These are phyloP conservation scores for Spea hammondii DNA, from an alignment of 2,797 vertebrate genomes.

Conservation along the genomic window DNA sequence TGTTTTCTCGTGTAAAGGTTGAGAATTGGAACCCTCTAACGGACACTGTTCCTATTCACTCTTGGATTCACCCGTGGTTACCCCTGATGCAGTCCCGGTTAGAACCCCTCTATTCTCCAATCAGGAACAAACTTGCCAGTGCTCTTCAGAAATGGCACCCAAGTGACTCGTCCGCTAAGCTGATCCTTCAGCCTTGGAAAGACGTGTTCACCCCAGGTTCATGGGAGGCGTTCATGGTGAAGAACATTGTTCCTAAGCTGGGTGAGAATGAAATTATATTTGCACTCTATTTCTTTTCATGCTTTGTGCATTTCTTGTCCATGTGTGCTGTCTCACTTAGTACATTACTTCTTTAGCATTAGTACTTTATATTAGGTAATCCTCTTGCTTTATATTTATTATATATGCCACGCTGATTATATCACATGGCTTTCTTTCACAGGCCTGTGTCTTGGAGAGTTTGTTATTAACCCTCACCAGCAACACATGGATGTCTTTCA, in stretches of 20 bases:
- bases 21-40: slow-evolving; percentile 96
- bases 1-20: slow-evolving; percentile 69
- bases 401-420: not conserved
- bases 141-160: slow-evolving; percentile 97
- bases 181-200: slow-evolving; percentile 97
- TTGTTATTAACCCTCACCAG: slow-evolving; percentile 95
- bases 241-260: slow-evolving; percentile 95
- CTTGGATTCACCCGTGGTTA: slow-evolving; percentile 97
- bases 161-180: slow-evolving; percentile 90
- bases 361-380: too few relatives aligned
- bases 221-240: slow-evolving; percentile 98
- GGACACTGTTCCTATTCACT: slow-evolving; percentile 96
- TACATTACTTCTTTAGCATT: too few relatives aligned
- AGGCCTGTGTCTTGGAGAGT: slow-evolving; percentile 90
- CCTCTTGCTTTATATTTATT: too few relatives aligned
- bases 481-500: slow-evolving; percentile 96
- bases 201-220: slow-evolving; percentile 93
- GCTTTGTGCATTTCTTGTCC: too few relatives aligned
- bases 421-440: not conserved
- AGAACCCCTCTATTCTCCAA: slow-evolving; percentile 90
- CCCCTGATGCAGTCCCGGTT: slow-evolving; percentile 87
- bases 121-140: slow-evolving; percentile 89
- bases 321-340: too few relatives aligned
- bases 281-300: not conserved
- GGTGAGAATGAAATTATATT: slow-evolving; percentile 67